Evolutionary conservation across 2,797 vertebrate species (phyloP).

Genomic region (Siniperca scherzeri): DNA sequence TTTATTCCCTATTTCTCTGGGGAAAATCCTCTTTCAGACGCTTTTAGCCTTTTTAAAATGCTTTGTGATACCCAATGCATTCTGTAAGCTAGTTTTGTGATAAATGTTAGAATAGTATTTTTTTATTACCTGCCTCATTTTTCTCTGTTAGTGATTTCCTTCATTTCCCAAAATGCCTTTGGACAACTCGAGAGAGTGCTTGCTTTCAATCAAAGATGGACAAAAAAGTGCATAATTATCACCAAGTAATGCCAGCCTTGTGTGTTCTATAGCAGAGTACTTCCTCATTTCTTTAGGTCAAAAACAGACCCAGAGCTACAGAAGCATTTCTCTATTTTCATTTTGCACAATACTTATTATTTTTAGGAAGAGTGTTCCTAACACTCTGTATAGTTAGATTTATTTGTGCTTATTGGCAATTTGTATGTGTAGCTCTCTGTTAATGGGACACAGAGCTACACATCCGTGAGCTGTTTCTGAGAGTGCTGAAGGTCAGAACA

Average conservation of each 20-base stretch:
- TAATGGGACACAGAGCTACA: neutral
- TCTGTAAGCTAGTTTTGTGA: conserved; percentile 8
- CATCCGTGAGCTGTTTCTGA: conserved; percentile 13
- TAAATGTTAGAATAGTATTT: neutral
- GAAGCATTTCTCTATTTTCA: neutral
- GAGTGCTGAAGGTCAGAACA: neutral
- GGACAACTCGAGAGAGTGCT: neutral
- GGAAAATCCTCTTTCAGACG: neutral
- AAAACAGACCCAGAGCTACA: neutral
- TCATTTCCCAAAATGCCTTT: neutral
- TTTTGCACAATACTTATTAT: neutral
- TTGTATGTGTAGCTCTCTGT: neutral
- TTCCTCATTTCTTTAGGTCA: neutral
- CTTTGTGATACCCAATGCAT: neutral
- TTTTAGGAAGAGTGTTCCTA: neutral
- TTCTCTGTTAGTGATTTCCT: neutral
- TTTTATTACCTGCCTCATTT: neutral
- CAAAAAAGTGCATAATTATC: neutral
- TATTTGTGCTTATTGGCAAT: neutral
- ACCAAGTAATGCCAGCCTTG: neutral
- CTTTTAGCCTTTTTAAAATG: neutral
- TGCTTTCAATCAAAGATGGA: neutral
- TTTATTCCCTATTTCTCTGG: neutral
- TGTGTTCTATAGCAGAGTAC: neutral
- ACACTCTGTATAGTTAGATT: neutral